Evolutionary conservation across 2,888 invertebrate species (phyloP), one percentile per base, ranked within the genome.

Genomic region (Lottia gigantea): DNA sequence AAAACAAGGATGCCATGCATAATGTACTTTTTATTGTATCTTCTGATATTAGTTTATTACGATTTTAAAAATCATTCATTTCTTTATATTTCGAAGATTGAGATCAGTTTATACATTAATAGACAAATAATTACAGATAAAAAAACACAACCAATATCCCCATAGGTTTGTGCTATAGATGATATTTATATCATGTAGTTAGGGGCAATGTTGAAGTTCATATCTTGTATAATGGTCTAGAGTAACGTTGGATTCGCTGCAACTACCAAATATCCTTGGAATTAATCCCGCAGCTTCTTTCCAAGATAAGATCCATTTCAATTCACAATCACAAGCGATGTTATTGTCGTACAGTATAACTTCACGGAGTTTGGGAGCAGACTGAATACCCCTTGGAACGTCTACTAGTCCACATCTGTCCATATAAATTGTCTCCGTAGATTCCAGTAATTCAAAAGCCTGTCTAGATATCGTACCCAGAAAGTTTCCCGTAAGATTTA

Each of bases 341-440:
- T 16, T 45, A 64, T 70, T 70, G 25, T 46, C 26, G 47, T 70
- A 62, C 26, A 70, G 63, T 8, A 61, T 46, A 16, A 70, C 66
- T 46, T 66, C n/a, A 26, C 31, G 62, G 45, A 66, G 61, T 15
- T 45, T 66, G 25, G 61, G 45, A 15, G 70, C 49, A 46, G 65
- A 70, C n/a, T 70, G 62, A 6, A 70, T 46, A 19, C 66, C 70
- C 16, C 46, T 70, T 40, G 70, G 70, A 15, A 70, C 66, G 12
- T 40, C 62, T 26, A 23, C 49, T 3, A 70, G 40, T n/a, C 66
- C 70, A 62, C 70, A 70, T 19, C 49, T 66, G 46, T 70, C 61
- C 45, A 70, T 55, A 46, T 70, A 66, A 16, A 70, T 46, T 55
- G 45, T 62, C 61, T 66, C 66, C 16, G 66, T 55, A 1, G 25